phyloP scores from a whole-genome alignment of 2,888 invertebrate species.

The Ornithoptera alexandrae region DNA sequence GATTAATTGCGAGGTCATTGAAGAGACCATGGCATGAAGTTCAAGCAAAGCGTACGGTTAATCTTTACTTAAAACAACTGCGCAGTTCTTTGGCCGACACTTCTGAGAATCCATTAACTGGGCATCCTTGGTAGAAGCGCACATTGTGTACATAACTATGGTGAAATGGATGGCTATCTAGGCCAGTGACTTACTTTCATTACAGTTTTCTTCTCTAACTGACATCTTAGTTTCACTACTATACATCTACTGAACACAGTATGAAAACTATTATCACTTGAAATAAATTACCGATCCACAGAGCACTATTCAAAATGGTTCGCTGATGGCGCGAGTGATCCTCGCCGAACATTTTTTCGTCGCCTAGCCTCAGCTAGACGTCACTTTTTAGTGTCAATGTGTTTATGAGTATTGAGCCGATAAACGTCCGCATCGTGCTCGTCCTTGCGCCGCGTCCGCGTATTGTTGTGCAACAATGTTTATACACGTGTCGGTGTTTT shows the following conservation, averaged over 20 bases:
- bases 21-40: constrained; percentile 15
- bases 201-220: constrained; percentile 34
- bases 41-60: constrained; percentile 47
- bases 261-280: constrained; percentile 42
- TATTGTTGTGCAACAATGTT: constrained; percentile 78
- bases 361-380: constrained; percentile 30
- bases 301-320: constrained; percentile 48
- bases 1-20: constrained; percentile 19
- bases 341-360: constrained; percentile 26
- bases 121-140: constrained; percentile 56
- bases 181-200: constrained; percentile 51
- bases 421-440: constrained; percentile 39
- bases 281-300: constrained; percentile 52
- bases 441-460: constrained; percentile 68
- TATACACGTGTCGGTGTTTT: constrained; percentile 71
- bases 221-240: constrained; percentile 36
- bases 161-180: constrained; percentile 28
- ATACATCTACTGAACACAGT: constrained; percentile 40
- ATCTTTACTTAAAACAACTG: constrained; percentile 57
- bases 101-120: constrained; percentile 64
- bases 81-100: constrained; percentile 60
- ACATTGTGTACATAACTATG: constrained; percentile 35
- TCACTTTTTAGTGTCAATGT: constrained; percentile 29
- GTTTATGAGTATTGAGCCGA: constrained; percentile 19
- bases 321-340: constrained; percentile 31